Evolutionary conservation across 1,140 invertebrate species (phyloP).

Genomic region (Scaptodrosophila lebanonensis): DNA sequence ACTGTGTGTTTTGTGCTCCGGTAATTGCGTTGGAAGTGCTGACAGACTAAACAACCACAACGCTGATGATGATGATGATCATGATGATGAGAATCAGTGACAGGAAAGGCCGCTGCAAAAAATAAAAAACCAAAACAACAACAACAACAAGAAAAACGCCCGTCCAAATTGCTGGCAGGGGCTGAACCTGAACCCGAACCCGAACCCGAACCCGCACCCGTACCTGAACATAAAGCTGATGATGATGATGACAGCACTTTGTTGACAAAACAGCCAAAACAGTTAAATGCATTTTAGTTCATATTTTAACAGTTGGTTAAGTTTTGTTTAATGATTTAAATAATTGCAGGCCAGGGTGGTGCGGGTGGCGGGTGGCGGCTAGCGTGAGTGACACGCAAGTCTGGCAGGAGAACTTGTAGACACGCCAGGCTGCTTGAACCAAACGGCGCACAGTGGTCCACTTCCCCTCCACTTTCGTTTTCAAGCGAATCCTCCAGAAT

Average conservation of each 20-base stretch:
- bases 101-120: constrained; percentile 26
- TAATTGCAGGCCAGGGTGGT: constrained; percentile 44
- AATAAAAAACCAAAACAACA: neutral
- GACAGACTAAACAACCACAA: constrained; percentile 56
- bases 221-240: constrained; percentile 21
- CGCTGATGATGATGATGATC: constrained; percentile 32
- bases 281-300: constrained; percentile 74
- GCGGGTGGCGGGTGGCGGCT: constrained; percentile 3
- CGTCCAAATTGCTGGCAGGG: too few relatives aligned
- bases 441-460: too few relatives aligned
- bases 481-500: too few relatives aligned
- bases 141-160: constrained; percentile 2
- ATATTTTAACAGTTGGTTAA: constrained; percentile 75
- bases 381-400: constrained; percentile 36
- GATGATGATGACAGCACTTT: constrained; percentile 67
- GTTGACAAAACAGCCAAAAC: constrained; percentile 72
- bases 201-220: too few relatives aligned
- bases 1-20: constrained; percentile 40
- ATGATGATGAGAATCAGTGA: constrained; percentile 25
- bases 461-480: too few relatives aligned
- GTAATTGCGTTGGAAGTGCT: constrained; percentile 66
- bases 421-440: too few relatives aligned
- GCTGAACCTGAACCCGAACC: too few relatives aligned
- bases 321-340: constrained; percentile 72
- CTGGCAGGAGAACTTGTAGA: too few relatives aligned